phyloP scores from a whole-genome alignment of 2,888 invertebrate species.

The Oligia strigilis region DNA sequence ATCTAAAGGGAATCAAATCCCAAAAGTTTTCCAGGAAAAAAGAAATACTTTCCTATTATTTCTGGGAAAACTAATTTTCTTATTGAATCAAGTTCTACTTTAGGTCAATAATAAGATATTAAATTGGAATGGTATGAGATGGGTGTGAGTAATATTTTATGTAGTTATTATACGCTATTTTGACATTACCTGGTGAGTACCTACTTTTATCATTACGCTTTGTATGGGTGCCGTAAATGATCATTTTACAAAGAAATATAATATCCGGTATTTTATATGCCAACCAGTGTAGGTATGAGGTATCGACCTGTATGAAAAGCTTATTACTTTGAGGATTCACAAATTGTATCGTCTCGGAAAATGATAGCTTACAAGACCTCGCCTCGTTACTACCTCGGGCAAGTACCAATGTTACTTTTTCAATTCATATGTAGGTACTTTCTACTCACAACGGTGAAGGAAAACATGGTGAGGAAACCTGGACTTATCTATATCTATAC shows the following conservation, averaged over 20 bases:
- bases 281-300: background rate
- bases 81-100: constrained; percentile 15
- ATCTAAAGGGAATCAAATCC: constrained; percentile 2
- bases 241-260: background rate
- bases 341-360: background rate
- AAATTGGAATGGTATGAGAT: too few relatives aligned
- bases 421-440: too few relatives aligned
- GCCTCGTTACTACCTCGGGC: too few relatives aligned
- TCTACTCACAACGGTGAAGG: too few relatives aligned
- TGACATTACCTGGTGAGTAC: background rate
- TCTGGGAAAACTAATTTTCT: constrained; percentile 16
- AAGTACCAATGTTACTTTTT: too few relatives aligned
- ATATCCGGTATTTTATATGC: background rate
- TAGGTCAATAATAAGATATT: background rate
- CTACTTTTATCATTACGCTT: background rate
- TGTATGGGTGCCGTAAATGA: too few relatives aligned
- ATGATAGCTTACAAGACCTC: too few relatives aligned
- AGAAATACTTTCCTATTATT: background rate
- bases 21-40: constrained; percentile 15
- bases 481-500: too few relatives aligned
- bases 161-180: background rate
- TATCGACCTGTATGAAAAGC: background rate
- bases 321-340: background rate
- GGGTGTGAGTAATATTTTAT: background rate
- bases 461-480: too few relatives aligned